Evolutionary conservation across 2,888 invertebrate genomes (phyloP).

Genomic region (Volucella inflata): DNA sequence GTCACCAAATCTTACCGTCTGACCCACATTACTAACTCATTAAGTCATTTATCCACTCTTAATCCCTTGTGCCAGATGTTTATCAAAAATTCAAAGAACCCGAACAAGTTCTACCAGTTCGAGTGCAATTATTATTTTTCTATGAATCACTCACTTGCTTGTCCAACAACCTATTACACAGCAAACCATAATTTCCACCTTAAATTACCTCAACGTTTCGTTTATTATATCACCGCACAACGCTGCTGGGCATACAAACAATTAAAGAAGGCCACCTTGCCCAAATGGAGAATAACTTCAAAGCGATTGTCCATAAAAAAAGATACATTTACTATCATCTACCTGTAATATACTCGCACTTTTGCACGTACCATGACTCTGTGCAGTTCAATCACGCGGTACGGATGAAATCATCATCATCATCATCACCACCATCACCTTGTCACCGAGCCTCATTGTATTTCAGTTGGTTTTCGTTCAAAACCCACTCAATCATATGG

Average conservation of each 20-base stretch:
- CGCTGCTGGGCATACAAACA: not conserved
- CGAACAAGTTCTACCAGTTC: conserved; percentile 43
- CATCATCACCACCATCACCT: conserved; percentile 67
- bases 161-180: conserved; percentile 29
- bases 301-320: conserved; percentile 43
- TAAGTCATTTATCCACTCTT: conserved; percentile 36
- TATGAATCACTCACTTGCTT: not conserved
- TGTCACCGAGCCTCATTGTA: conserved; percentile 39
- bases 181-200: conserved; percentile 40
- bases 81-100: conserved; percentile 12
- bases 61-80: conserved; percentile 22
- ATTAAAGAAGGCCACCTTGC: conserved; percentile 56
- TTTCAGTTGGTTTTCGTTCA: not conserved
- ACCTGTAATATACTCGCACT: too few relatives aligned
- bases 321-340: conserved; percentile 21
- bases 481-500: conserved; percentile 57
- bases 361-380: conserved; percentile 15
- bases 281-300: conserved; percentile 42
- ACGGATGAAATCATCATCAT: conserved; percentile 70
- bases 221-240: conserved; percentile 26
- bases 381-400: conserved; percentile 61
- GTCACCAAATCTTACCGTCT: not conserved
- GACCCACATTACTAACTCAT: not conserved
- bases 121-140: conserved; percentile 11
- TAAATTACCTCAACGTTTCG: conserved; percentile 43